These are phyloP conservation scores for Isurus oxyrinchus DNA, from an alignment of 2,113 vertebrate species.

Conservation along the genomic window DNA sequence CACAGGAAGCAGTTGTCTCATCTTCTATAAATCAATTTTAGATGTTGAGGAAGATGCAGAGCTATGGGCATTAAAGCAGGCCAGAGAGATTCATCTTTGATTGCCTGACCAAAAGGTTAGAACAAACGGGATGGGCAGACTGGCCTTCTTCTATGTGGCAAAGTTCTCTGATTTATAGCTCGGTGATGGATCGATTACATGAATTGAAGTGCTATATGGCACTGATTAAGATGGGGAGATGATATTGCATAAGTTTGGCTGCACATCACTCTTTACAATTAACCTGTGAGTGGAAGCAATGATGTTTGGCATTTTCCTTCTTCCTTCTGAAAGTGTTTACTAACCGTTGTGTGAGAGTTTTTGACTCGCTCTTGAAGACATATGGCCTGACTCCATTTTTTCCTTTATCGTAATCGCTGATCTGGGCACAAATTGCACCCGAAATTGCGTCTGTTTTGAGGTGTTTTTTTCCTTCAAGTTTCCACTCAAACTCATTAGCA, in stretches of 20 bases:
- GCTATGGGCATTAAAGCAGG: neutral
- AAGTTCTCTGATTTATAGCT: neutral
- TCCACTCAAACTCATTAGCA: too few relatives aligned
- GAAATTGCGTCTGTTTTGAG: too few relatives aligned
- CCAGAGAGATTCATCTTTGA: neutral
- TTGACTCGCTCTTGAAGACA: neutral
- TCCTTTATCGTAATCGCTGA: too few relatives aligned
- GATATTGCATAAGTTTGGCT: neutral
- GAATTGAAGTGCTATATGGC: neutral
- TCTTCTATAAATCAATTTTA: neutral
- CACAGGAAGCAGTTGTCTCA: neutral
- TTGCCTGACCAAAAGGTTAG: neutral
- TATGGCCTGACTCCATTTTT: neutral
- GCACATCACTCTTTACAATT: neutral
- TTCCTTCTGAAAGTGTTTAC: neutral
- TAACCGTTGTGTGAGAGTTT: neutral
- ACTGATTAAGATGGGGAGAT: neutral
- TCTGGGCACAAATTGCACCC: too few relatives aligned
- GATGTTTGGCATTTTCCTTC: neutral
- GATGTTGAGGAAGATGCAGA: neutral
- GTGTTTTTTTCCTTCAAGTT: too few relatives aligned
- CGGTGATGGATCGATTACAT: neutral
- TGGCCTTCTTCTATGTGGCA: neutral
- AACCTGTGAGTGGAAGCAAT: neutral
- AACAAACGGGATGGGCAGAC: neutral